These are phyloP conservation scores for Eutrigla gurnardus DNA, from an alignment of 2,797 vertebrate species.

Conservation along the genomic window DNA sequence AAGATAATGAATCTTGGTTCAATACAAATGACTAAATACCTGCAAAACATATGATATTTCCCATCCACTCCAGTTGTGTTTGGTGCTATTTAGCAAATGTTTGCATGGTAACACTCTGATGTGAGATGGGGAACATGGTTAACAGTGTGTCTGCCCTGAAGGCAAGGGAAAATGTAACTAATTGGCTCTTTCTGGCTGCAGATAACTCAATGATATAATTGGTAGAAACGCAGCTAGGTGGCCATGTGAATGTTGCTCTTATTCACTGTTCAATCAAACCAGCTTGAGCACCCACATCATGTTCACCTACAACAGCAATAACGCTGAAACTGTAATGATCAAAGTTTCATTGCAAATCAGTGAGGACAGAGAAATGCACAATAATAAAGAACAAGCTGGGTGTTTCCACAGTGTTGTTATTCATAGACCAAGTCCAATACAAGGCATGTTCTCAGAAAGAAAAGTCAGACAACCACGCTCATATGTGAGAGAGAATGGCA, in stretches of 20 bases:
- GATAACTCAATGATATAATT: background rate
- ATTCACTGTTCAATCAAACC: background rate
- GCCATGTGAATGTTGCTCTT: background rate
- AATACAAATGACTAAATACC: background rate
- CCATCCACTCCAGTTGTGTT: background rate
- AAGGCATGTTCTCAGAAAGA: conserved; percentile 5
- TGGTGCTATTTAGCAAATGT: background rate
- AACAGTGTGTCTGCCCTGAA: background rate
- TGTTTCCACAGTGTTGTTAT: conserved; percentile 1
- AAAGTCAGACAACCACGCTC: background rate
- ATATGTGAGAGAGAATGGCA: background rate
- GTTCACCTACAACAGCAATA: background rate
- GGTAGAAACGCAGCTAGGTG: background rate
- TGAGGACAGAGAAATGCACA: background rate
- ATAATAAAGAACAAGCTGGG: background rate
- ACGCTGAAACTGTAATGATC: background rate
- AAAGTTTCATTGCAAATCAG: background rate
- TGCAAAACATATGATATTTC: background rate
- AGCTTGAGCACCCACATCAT: background rate
- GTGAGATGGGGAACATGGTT: background rate
- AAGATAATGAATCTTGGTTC: background rate
- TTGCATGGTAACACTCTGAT: background rate
- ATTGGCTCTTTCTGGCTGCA: background rate
- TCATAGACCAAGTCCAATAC: background rate
- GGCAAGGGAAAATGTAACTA: background rate